Conservation (phyloP, 64 coral and sea anemone genomes). For the Stichodactyla mertensii region DNA sequence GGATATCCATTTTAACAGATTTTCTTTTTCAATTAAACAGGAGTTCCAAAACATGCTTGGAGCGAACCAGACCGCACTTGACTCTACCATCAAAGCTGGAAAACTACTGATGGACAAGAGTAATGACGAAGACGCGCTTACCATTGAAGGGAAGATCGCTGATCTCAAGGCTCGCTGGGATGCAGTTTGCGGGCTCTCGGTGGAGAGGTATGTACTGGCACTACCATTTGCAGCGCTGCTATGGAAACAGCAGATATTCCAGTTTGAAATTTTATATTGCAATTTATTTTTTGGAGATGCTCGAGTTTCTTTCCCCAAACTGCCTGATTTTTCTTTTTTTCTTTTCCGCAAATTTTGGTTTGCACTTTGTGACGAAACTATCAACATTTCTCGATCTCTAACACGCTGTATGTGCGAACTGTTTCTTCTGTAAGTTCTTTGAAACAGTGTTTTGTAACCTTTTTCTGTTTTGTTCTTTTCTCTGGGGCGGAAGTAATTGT, state of each 20-base stretch:
- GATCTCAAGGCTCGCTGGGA: conserved; percentile 97
- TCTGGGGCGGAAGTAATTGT: neutral
- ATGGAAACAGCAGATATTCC: neutral
- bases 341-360: neutral
- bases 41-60: conserved; percentile 94
- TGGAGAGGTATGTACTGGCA: conserved; percentile 59
- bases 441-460: neutral
- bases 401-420: neutral
- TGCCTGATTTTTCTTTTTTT: neutral
- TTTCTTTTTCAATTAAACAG: conserved; percentile 4
- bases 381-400: neutral
- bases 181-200: conserved; percentile 84
- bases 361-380: neutral
- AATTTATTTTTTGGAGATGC: no score
- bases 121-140: conserved; percentile 65
- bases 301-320: no score
- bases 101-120: conserved; percentile 94
- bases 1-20: neutral
- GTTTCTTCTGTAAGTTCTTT: neutral
- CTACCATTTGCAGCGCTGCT: neutral
- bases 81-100: conserved; percentile 74
- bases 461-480: conserved; percentile 3
- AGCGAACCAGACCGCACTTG: conserved; percentile 77
- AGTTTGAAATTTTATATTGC: no score
- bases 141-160: conserved; percentile 92